phyloP scores from a whole-genome alignment of 2,113 vertebrate species.

The Zosterops hypoxanthus region DNA sequence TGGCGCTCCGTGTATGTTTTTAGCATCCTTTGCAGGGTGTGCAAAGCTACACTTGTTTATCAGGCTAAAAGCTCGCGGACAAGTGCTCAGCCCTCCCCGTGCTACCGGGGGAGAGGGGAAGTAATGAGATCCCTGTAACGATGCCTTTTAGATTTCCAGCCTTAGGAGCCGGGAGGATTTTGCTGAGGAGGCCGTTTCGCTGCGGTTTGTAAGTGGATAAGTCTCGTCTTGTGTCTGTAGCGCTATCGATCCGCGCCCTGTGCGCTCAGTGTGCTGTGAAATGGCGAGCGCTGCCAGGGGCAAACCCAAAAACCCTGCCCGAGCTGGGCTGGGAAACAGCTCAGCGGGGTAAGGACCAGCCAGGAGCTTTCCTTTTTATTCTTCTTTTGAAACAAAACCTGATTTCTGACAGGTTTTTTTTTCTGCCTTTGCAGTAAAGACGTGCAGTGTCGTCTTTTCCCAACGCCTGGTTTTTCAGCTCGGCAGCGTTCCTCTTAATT shows the following conservation, averaged over 20 bases:
- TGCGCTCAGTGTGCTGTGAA: constrained; percentile 75
- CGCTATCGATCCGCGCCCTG: constrained; percentile 80
- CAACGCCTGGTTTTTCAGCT: not conserved
- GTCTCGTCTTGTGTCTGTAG: constrained; percentile 82
- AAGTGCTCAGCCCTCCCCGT: not conserved
- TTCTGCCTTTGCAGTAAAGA: not conserved
- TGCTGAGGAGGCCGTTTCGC: constrained; percentile 79
- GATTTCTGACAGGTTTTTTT: not conserved
- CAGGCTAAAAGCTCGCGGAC: not conserved
- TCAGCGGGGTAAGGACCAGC: not conserved
- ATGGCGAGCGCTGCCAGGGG: constrained; percentile 76
- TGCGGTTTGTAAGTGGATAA: constrained; percentile 83
- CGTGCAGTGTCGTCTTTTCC: not conserved
- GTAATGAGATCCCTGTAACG: not conserved
- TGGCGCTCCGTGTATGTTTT: not conserved
- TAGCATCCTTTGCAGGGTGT: not conserved
- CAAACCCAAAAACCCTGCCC: constrained; percentile 56
- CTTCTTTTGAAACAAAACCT: fast-evolving
- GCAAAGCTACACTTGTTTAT: not conserved
- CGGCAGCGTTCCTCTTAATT: not conserved
- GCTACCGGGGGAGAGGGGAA: not conserved
- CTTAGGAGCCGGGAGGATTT: constrained; percentile 64
- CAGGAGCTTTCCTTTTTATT: not conserved
- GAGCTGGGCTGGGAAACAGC: constrained; percentile 17
- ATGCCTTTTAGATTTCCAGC: constrained; percentile 27